phyloP scores from a whole-genome alignment of 2,888 invertebrate species.

The Chrysopilus asiliformis region DNA sequence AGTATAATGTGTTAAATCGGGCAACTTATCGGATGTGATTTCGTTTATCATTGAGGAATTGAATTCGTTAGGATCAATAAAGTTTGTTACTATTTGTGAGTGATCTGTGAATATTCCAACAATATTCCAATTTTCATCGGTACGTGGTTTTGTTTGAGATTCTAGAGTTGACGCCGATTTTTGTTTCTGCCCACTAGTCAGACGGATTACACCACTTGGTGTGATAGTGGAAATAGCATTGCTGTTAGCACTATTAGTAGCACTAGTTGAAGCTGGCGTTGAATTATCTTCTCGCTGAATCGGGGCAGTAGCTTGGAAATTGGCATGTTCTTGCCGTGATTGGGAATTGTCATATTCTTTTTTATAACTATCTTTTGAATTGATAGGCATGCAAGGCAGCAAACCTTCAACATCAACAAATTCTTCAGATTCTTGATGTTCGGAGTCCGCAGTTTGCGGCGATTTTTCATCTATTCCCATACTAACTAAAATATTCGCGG shows the following conservation, averaged over 20 bases:
- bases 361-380: too few species aligned
- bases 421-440: too few species aligned
- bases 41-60: slow-evolving; percentile 31
- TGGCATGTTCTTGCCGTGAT: too few species aligned
- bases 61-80: slow-evolving; percentile 29
- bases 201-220: not conserved
- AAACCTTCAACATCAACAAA: too few species aligned
- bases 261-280: slow-evolving; percentile 5
- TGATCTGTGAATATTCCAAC: slow-evolving; percentile 85
- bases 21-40: slow-evolving; percentile 57
- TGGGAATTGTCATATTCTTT: too few species aligned
- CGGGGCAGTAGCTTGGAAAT: slow-evolving; percentile 24
- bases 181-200: slow-evolving; percentile 7
- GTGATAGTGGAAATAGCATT: not conserved
- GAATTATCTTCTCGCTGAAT: not conserved
- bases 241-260: not conserved
- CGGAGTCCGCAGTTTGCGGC: slow-evolving; percentile 6
- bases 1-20: slow-evolving; percentile 54
- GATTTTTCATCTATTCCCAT: slow-evolving; percentile 27
- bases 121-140: slow-evolving; percentile 68
- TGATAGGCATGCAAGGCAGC: too few species aligned
- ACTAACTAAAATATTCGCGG: slow-evolving; percentile 29
- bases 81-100: slow-evolving; percentile 59
- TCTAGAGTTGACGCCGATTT: slow-evolving; percentile 8
- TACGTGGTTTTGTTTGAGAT: slow-evolving; percentile 12